These are phyloP conservation scores for Xyrauchen texanus DNA, from an alignment of 2,113 vertebrate species.

Conservation along the genomic window DNA sequence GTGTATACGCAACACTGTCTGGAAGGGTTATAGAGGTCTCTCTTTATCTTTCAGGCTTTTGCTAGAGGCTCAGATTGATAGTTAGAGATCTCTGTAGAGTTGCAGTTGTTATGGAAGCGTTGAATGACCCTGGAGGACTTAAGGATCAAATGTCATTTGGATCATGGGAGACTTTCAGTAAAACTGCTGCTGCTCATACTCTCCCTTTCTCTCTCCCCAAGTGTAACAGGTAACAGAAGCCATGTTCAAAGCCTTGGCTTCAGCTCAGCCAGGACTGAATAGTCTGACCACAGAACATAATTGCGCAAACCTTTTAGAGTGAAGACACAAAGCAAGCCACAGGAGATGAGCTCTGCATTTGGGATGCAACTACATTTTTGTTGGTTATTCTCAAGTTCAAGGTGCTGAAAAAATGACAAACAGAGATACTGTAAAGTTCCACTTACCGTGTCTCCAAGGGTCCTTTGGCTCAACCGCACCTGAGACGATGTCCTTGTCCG, in stretches of 20 bases:
- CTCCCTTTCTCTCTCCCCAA: not conserved
- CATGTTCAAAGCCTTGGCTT: conserved; percentile 26
- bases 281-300: conserved; percentile 6
- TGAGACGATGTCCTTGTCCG: conserved; percentile 87
- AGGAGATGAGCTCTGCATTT: conserved; percentile 7
- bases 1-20: no score
- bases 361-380: not conserved
- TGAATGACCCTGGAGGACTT: conserved; percentile 1
- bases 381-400: no score
- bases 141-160: conserved; percentile 28
- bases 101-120: not conserved
- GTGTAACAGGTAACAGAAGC: conserved; percentile 39
- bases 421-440: not conserved
- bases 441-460: conserved; percentile 91
- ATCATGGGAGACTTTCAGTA: conserved; percentile 28
- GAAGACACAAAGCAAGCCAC: not conserved
- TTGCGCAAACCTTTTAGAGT: not conserved
- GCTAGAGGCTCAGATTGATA: no score
- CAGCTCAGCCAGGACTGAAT: not conserved
- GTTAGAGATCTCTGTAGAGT: no score
- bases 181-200: not conserved
- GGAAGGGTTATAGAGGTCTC: no score
- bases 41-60: no score
- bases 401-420: not conserved
- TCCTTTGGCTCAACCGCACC: conserved; percentile 94